A percentile compares a stretch with the other conserved stretches of the same genome.
Evolutionary conservation across 1,140 invertebrate species (phyloP).

Genomic region (Eupeodes corollae): DNA sequence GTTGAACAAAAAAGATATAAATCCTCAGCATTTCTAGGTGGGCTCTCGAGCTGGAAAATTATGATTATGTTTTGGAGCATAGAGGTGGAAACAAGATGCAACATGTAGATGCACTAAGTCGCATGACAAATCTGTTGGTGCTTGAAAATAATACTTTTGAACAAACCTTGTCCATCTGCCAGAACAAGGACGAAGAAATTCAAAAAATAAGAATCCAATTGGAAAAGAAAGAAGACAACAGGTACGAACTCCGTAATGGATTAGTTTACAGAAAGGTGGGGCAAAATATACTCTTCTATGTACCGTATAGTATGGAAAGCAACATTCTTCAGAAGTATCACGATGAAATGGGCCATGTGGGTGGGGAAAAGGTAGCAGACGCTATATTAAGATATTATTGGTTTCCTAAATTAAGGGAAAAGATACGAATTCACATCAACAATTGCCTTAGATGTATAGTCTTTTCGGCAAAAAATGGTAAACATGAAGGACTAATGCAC

Average conservation of each 20-base stretch:
- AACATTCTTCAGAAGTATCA: constrained; percentile 12
- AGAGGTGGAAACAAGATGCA: too few species aligned
- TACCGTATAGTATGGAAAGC: constrained; percentile 13
- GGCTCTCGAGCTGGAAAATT: constrained; percentile 13
- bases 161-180: background rate
- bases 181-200: background rate
- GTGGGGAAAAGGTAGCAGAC: constrained; percentile 11
- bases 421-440: constrained; percentile 8
- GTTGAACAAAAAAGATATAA: constrained; percentile 30
- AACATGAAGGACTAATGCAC: too few species aligned
- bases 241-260: constrained; percentile 2
- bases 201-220: background rate
- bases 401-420: constrained; percentile 21
- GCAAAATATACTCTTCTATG: constrained; percentile 17
- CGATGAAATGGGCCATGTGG: constrained; percentile 17
- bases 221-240: background rate
- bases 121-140: background rate
- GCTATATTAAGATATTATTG: constrained; percentile 12
- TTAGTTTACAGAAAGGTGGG: constrained; percentile 19
- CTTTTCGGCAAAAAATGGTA: constrained; percentile 12
- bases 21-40: constrained; percentile 26
- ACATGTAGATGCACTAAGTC: constrained; percentile 17
- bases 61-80: constrained; percentile 2
- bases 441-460: constrained; percentile 19
- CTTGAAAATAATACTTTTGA: background rate